Evolutionary conservation across 2,888 invertebrate species (phyloP).

Genomic region (Cheilosia variabilis): DNA sequence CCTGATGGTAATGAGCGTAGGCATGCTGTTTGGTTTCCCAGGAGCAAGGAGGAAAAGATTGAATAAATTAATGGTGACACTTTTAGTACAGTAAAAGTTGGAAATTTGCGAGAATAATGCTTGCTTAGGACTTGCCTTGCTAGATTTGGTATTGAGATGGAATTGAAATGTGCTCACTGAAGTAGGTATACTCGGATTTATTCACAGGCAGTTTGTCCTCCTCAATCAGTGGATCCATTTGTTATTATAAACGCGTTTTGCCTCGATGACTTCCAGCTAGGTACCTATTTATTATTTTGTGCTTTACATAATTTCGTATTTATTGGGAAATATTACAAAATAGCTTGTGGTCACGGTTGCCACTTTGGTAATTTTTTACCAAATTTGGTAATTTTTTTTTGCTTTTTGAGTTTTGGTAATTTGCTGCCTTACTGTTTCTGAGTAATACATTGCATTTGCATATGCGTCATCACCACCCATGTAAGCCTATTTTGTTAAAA

Average conservation of each 20-base stretch:
- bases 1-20: constrained; percentile 38
- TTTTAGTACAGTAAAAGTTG: constrained; percentile 20
- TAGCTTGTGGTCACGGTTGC: no score
- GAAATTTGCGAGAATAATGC: not conserved
- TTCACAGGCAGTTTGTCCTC: constrained; percentile 21
- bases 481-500: no score
- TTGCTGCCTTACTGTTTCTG: no score
- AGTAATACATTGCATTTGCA: no score
- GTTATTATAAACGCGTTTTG: constrained; percentile 28
- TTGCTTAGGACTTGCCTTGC: not conserved
- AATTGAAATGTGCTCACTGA: constrained; percentile 45
- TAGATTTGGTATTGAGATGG: constrained; percentile 31
- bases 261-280: no score
- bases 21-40: constrained; percentile 15
- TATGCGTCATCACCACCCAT: no score
- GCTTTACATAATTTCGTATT: not conserved
- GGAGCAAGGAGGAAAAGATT: not conserved
- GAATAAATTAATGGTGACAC: constrained; percentile 53
- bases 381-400: no score
- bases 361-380: no score
- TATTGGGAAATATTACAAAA: not conserved
- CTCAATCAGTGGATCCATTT: constrained; percentile 33
- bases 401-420: no score
- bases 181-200: constrained; percentile 44
- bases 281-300: not conserved